phyloP scores from a whole-genome alignment of 2,797 vertebrate genomes.

The Lophius americanus region DNA sequence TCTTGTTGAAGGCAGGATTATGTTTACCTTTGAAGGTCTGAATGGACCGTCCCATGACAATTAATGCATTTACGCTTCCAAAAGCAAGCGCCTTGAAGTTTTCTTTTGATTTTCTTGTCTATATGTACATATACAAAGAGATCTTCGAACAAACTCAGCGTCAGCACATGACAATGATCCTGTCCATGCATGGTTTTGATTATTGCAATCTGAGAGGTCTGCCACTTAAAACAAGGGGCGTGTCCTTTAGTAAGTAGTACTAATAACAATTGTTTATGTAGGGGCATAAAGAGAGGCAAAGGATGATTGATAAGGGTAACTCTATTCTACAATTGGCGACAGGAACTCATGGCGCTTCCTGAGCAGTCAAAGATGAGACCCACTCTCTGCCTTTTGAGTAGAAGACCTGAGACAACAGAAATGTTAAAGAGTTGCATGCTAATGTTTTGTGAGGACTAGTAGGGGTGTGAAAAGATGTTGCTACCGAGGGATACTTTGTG shows the following conservation, averaged over 20 bases:
- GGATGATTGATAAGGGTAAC: slow-evolving; percentile 56
- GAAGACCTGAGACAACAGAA: slow-evolving; percentile 56
- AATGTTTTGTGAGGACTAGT: slow-evolving; percentile 47
- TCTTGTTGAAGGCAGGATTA: too few relatives aligned
- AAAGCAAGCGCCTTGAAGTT: too few relatives aligned
- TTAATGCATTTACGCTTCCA: too few relatives aligned
- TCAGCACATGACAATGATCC: too few relatives aligned
- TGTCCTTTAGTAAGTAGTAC: slow-evolving; percentile 59
- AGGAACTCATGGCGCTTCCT: slow-evolving; percentile 39
- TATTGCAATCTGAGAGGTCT: too few relatives aligned
- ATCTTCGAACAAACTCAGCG: too few relatives aligned
- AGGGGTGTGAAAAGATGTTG: slow-evolving; percentile 46
- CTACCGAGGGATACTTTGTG: slow-evolving; percentile 64
- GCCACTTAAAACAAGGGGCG: slow-evolving; percentile 13
- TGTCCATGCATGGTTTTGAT: too few relatives aligned
- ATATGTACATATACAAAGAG: too few relatives aligned
- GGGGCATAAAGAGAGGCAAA: slow-evolving; percentile 58
- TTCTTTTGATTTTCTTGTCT: too few relatives aligned
- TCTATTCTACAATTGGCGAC: too few relatives aligned
- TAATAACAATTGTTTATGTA: slow-evolving; percentile 56
- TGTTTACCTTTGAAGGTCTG: too few relatives aligned
- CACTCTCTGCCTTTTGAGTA: slow-evolving; percentile 56
- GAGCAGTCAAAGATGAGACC: slow-evolving; percentile 59
- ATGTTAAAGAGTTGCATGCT: slow-evolving; percentile 43
- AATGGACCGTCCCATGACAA: too few relatives aligned